Percentiles rank a stretch among this genome's conserved stretches.
Evolutionary conservation across 2,113 vertebrate genomes (phyloP).

Genomic region (Pogonocichla stellata): DNA sequence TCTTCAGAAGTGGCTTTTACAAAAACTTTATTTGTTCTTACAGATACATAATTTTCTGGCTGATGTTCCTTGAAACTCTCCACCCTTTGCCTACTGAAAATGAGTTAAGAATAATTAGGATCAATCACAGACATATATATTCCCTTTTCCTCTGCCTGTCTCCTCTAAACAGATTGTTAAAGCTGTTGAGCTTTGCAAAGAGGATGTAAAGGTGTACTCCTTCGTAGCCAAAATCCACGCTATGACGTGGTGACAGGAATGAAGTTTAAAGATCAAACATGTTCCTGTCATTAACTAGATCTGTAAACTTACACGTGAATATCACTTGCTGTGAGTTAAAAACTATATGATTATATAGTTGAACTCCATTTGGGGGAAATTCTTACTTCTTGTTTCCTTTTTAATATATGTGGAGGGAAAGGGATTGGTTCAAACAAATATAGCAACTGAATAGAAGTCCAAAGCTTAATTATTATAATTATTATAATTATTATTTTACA

Average conservation of each 20-base stretch:
- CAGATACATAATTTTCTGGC: not conserved
- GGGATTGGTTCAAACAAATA: not conserved
- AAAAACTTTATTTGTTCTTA: not conserved
- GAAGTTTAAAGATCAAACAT: not conserved
- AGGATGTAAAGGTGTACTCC: not conserved
- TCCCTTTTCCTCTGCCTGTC: not conserved
- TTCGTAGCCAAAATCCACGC: not conserved
- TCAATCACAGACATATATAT: not conserved
- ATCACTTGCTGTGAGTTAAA: not conserved
- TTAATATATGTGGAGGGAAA: not conserved
- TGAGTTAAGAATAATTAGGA: not conserved
- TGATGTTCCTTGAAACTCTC: not conserved
- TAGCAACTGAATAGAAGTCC: not conserved
- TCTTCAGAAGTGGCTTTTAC: not conserved
- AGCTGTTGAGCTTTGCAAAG: not conserved
- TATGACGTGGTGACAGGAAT: not conserved
- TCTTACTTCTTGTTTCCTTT: not conserved
- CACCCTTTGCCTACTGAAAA: not conserved
- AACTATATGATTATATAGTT: not conserved
- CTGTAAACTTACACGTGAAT: not conserved
- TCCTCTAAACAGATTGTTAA: not conserved
- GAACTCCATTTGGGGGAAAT: not conserved
- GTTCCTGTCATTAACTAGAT: not conserved
- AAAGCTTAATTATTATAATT: not conserved
- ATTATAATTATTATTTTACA: no score